Evolutionary conservation across 2,113 vertebrate species (phyloP).

Genomic region (Pholis gunnellus): DNA sequence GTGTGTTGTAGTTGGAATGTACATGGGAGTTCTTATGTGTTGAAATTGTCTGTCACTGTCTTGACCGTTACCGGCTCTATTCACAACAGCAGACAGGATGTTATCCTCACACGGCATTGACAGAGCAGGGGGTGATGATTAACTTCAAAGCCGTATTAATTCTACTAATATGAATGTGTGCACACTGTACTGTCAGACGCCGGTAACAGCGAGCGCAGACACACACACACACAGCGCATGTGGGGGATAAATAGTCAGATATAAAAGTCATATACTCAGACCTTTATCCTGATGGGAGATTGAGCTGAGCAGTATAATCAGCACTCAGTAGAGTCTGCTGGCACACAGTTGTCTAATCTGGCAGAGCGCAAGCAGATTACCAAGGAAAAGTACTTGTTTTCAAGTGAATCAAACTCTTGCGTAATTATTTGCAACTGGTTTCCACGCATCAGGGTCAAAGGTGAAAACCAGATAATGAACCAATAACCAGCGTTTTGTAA

Average conservation of each 20-base stretch:
- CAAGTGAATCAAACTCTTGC: background rate
- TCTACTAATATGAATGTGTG: background rate
- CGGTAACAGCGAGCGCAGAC: background rate
- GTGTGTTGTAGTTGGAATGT: slow-evolving; percentile 38
- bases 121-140: slow-evolving; percentile 18
- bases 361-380: slow-evolving; percentile 13
- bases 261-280: background rate
- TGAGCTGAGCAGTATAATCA: background rate
- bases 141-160: background rate
- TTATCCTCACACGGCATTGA: slow-evolving; percentile 25
- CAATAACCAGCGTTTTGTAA: background rate
- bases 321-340: background rate
- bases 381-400: background rate
- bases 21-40: slow-evolving; percentile 38
- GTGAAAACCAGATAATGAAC: background rate
- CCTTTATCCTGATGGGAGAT: background rate
- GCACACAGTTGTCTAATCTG: slow-evolving; percentile 10
- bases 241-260: slow-evolving; percentile 9
- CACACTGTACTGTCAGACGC: slow-evolving; percentile 8
- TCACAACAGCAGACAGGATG: slow-evolving; percentile 34
- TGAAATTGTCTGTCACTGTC: slow-evolving; percentile 43
- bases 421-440: background rate
- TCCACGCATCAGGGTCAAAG: background rate
- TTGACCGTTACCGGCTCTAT: slow-evolving; percentile 32
- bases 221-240: background rate